Evolutionary conservation across 2,888 invertebrate species (phyloP), one percentile per base, ranked within the genome.

Genomic region (Cataglyphis rosenhaueri): DNA sequence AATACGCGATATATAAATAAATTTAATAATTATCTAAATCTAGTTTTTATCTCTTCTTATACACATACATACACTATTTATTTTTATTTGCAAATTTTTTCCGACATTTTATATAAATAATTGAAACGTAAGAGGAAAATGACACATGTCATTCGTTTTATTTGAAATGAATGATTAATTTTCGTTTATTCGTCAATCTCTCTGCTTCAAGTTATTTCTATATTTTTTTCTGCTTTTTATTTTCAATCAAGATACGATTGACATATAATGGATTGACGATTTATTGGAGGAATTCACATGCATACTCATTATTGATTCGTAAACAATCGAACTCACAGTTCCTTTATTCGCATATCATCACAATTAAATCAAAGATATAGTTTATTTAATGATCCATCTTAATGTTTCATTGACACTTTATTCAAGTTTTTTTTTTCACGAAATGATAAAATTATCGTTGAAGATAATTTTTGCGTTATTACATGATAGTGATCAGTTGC

Each of bases 301-400:
- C 38, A 66, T 57, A 21, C 15, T 78, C 59, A 38, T 59, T 79
- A 79, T 79, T 59, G 78, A 79, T 79, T 21, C 25, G 32, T 21
- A 59, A 59, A 78, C 70, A 70, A 79, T 61, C 8, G 59, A 4
- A 48, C 44, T 61, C 44, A 12, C 25, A 18, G 4, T 70, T 35
- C 57, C 44, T 70, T 70, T 44, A 48, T 79, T 70, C 70, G 35
- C 78, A 8, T 44, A 44, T 70, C 70, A 3, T 10, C 32, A 12
- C 44, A n/a, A 61, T 70, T 70, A 59, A 57, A 41, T 70, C 21
- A 18, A 44, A 18, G 32, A 9, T n/a, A 29, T 10, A 29, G 35
- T 70, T 18, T 32, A 21, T 29, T 29, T 10, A 75, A 52, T 55
- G 25, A 75, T 44, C 68, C 68, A 10, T 78, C 44, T 18, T 48